Percentiles rank a stretch among this genome's conserved stretches.
phyloP scores from a whole-genome alignment of 53 echinoderm and acorn worm genomes.

The Zoroaster sp. region DNA sequence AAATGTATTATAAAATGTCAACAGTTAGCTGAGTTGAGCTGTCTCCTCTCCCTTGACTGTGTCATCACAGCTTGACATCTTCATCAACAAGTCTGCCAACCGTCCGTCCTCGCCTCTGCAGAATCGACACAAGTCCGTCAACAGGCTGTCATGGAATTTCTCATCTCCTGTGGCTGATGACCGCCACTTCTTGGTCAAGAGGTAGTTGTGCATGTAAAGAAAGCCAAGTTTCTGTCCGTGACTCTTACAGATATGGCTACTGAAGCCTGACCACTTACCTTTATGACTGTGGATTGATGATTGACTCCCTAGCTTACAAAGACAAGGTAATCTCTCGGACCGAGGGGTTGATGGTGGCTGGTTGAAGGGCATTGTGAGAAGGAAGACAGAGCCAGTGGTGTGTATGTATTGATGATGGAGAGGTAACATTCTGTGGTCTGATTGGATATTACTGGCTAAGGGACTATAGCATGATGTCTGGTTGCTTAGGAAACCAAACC shows the following conservation, averaged over 20 bases:
- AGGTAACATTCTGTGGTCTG: conserved; percentile 21
- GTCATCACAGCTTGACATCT: conserved; percentile 17
- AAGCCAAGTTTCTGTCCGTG: conserved; percentile 58
- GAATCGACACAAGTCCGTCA: conserved; percentile 72
- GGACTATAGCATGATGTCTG: conserved; percentile 72
- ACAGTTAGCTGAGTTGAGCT: not conserved
- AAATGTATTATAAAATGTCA: too few relatives aligned
- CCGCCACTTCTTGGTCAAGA: conserved; percentile 86
- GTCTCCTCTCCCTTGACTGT: not conserved
- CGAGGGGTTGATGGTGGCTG: not conserved
- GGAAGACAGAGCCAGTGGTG: conserved; percentile 75
- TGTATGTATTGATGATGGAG: conserved; percentile 79
- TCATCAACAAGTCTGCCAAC: conserved; percentile 39
- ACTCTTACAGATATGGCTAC: not conserved
- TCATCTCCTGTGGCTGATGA: conserved; percentile 84
- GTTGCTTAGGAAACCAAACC: conserved; percentile 90
- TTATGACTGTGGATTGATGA: not conserved
- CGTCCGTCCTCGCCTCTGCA: conserved; percentile 75
- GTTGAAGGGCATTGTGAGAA: conserved; percentile 54
- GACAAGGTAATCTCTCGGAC: conserved; percentile 52
- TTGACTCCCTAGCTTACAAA: conserved; percentile 15
- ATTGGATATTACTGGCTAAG: conserved; percentile 34
- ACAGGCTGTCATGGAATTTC: conserved; percentile 73
- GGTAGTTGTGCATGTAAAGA: conserved; percentile 80
- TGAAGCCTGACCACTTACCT: not conserved